Base-by-base conservation (phyloP, 2,113 vertebrate species). In the Centrocercus urophasianus region DNA sequence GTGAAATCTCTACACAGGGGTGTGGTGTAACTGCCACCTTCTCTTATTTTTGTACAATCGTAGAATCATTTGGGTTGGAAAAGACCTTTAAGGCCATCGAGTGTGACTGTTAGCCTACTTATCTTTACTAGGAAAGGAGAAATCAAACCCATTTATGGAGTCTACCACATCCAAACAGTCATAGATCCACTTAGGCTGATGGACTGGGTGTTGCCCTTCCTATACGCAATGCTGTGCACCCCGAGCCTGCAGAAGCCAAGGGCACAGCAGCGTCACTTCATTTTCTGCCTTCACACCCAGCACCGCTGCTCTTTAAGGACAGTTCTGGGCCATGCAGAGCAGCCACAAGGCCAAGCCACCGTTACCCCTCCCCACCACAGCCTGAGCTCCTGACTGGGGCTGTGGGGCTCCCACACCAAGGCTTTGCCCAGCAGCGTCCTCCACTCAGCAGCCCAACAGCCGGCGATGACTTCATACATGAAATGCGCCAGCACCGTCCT, bases 381-480 rank as follows among this genome's bases (percentile, higher is more conserved):
- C 47, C 60, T 61, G 76, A 88, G 64, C 88, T 88, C 95, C 83
- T 97, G 96, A 96, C 97, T 96, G 96, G 89, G 92, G 90, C 63
- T 56, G 56, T 57, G 56, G 56, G 56, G 81, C 84, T 85, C 69
- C 92, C 82, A 73, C 77, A 52, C 83, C 77, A 87, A 66, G 64
- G 81, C 75, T 95, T 88, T 45, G 27, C 59, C 89, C 92, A 30
- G 70, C 89, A 88, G 85, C 86, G 67, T 83, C 88, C 34, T 65
- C 57, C 34, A 86, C 81, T 45, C 7, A 11, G 76, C 24, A 1
- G 57, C 67, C 9, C 43, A 80, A 83, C 42, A 43, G 92, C 88
- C 82, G 54, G 89, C 50, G 93, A 94, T 97, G 74, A 92, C 91
- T 95, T 85, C 42, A 97, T 75, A 84, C 63, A 96, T 96, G 96